A percentile compares a stretch with the other conserved stretches of the same genome.
These are phyloP conservation scores for Zaprionus gabonicus DNA, from an alignment of 1,140 invertebrate species.

Conservation along the genomic window DNA sequence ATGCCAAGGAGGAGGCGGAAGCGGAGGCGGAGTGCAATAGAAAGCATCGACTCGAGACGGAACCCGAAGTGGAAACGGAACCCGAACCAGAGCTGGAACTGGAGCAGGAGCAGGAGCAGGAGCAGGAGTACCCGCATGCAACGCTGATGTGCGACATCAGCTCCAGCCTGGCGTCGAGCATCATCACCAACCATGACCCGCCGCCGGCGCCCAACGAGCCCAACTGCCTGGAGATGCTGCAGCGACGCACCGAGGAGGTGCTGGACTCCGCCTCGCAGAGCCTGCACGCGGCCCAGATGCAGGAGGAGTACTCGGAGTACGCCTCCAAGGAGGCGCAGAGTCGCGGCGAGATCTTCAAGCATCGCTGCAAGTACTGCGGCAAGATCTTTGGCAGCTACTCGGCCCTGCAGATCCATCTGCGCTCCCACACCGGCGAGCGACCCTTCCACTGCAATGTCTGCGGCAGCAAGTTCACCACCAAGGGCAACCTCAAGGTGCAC, in stretches of 20 bases:
- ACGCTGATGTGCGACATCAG: slow-evolving; percentile 79
- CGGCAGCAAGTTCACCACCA: slow-evolving; percentile 98
- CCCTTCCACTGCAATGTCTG: slow-evolving; percentile 99
- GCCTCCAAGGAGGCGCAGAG: slow-evolving; percentile 85
- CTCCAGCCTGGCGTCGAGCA: slow-evolving; percentile 92
- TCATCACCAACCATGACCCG: slow-evolving; percentile 94
- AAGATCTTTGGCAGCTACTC: slow-evolving; percentile 99
- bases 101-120: slow-evolving; percentile 19
- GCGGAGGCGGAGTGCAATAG: slow-evolving; percentile 40
- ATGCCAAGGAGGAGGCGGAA: slow-evolving; percentile 21
- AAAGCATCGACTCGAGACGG: neutral
- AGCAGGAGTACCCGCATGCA: slow-evolving; percentile 50
- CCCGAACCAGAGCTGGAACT: neutral
- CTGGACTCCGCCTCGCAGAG: slow-evolving; percentile 96
- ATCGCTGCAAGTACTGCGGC: slow-evolving; percentile 98
- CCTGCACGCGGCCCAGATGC: slow-evolving; percentile 92
- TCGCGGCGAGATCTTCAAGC: slow-evolving; percentile 95
- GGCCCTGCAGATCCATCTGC: slow-evolving; percentile 97
- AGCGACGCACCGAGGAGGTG: slow-evolving; percentile 95
- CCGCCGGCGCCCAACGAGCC: slow-evolving; percentile 88
- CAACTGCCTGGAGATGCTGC: slow-evolving; percentile 96
- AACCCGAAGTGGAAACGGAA: neutral
- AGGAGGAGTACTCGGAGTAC: slow-evolving; percentile 92
- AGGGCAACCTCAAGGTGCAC: slow-evolving; percentile 98
- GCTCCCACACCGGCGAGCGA: slow-evolving; percentile 97